Evolutionary conservation across 2,888 invertebrate species (phyloP).

Genomic region (Drepanosiphum platanoidis): DNA sequence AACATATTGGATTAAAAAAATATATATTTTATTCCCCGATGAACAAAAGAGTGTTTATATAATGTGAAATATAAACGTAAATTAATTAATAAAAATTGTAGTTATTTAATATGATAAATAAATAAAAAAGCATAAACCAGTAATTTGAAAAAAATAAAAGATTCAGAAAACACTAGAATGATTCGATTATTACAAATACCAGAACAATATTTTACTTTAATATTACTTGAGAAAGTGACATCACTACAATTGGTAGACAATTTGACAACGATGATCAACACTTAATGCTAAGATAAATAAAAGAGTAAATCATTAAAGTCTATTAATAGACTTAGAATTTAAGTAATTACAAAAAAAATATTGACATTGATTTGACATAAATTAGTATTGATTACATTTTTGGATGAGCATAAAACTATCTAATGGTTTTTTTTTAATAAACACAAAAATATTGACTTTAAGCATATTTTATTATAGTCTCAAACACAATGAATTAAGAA

Average conservation of each 20-base stretch:
- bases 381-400: background rate
- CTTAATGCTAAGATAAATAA: slow-evolving; percentile 3
- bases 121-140: slow-evolving; percentile 41
- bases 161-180: slow-evolving; percentile 30
- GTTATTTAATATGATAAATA: slow-evolving; percentile 3
- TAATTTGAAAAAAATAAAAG: slow-evolving; percentile 56
- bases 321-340: slow-evolving; percentile 17
- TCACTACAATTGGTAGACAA: background rate
- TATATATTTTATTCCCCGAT: slow-evolving; percentile 7
- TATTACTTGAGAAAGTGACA: slow-evolving; percentile 7
- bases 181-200: slow-evolving; percentile 12
- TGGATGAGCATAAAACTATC: background rate
- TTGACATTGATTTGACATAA: no score
- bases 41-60: slow-evolving; percentile 2
- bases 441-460: background rate
- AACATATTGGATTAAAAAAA: background rate
- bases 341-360: slow-evolving; percentile 22
- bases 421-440: background rate
- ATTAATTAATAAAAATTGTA: slow-evolving; percentile 31
- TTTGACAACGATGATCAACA: slow-evolving; percentile 22
- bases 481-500: background rate
- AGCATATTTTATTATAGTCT: background rate
- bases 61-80: slow-evolving; percentile 55
- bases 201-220: background rate
- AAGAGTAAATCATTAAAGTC: background rate